These are phyloP conservation scores for Cochlearius cochlearius DNA, from an alignment of 2,113 vertebrate species.

Conservation along the genomic window DNA sequence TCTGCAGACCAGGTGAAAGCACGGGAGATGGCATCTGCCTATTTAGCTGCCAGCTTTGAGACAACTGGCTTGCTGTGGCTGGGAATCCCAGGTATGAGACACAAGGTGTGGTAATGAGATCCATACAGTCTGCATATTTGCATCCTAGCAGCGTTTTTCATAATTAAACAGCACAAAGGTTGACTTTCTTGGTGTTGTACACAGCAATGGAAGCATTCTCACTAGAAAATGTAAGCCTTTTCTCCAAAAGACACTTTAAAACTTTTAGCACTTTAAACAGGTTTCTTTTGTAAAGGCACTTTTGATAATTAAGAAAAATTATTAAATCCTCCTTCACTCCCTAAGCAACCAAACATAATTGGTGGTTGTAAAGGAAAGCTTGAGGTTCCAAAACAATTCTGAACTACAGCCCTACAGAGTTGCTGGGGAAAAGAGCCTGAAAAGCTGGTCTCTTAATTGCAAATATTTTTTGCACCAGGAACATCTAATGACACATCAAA, in stretches of 20 bases:
- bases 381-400: neutral
- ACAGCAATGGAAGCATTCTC: neutral
- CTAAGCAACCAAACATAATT: neutral
- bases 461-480: neutral
- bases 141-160: neutral
- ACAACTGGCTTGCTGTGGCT: neutral
- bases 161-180: neutral
- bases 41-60: neutral
- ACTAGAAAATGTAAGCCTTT: neutral
- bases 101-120: neutral
- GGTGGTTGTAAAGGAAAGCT: neutral
- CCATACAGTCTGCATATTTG: accelerated
- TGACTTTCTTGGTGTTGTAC: neutral
- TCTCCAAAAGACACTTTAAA: neutral
- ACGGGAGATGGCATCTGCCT: neutral
- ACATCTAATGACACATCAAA: neutral
- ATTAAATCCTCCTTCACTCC: neutral
- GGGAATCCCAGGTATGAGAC: neutral
- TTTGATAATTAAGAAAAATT: neutral
- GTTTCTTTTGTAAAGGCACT: neutral
- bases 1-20: neutral
- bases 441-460: neutral
- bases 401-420: neutral
- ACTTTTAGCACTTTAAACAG: neutral
- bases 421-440: neutral